Percentiles rank a stretch among this genome's conserved stretches.
Evolutionary conservation across 2,797 vertebrate species (phyloP).

Genomic region (Pampus argenteus): DNA sequence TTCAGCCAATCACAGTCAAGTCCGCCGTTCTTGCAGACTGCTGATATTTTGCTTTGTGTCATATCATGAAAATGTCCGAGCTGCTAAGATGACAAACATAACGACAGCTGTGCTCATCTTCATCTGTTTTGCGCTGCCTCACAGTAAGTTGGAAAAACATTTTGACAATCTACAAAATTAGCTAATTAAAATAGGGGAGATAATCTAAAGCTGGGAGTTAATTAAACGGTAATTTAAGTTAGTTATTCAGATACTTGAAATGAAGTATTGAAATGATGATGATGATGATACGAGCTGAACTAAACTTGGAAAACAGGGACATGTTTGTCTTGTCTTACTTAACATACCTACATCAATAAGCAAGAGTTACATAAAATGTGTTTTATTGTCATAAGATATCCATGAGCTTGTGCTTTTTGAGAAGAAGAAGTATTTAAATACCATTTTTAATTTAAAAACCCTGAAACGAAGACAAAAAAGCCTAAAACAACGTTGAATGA

Average conservation of each 20-base stretch:
- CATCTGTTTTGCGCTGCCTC: conserved; percentile 36
- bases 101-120: conserved; percentile 22
- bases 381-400: no score
- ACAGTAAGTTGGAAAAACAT: conserved; percentile 38
- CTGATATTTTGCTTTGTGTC: background rate
- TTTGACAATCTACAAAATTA: background rate
- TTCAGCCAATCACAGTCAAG: conserved; percentile 1
- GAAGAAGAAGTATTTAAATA: no score
- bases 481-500: no score
- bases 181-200: background rate
- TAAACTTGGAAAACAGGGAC: background rate
- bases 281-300: no score
- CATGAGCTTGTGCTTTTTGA: no score
- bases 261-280: no score
- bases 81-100: background rate
- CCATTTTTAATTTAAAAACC: no score
- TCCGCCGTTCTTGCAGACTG: background rate
- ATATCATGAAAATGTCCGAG: background rate
- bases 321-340: background rate
- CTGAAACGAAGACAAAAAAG: no score
- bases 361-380: background rate
- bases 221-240: no score
- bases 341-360: background rate
- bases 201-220: background rate
- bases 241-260: no score